Evolutionary conservation across 1,140 invertebrate genomes (phyloP), one percentile per base, ranked within the genome.

Genomic region (Latrodectus geometricus): DNA sequence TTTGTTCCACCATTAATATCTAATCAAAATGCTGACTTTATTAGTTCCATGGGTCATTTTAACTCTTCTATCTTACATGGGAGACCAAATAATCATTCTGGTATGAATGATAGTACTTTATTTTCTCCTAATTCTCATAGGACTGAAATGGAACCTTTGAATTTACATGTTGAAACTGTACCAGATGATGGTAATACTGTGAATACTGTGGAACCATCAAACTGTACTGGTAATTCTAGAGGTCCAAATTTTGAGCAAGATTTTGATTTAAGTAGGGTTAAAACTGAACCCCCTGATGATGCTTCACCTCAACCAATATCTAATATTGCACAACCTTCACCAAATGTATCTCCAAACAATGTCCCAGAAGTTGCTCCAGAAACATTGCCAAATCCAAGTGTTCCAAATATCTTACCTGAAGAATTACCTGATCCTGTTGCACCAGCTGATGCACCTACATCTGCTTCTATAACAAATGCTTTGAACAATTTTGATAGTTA

Each of bases 401-500:
- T 77, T 23, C 49, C 61, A 5, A 49, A 69, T 79, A 65, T 35
- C n/a, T 21, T 76, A 50, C 65, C 73, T 68, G 23, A 66, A 4
- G 83, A 86, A 61, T 8, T 48, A 9, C 21, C 50, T 3, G 15
- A 8, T 70, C n/a, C 9, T 9, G 75, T 70, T 61, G 14, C 66
- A 17, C n/a, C 68, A 4, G 52, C 68, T 54, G 83, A 86, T 70
- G 76, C 56, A 61, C 50, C 74, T 21, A 86, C 77, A 56, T 21
- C 74, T 52, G 66, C 83, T 48, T 21, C 70, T 52, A 23, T 83
- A 52, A 61, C 70, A 9, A 74, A 86, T 9, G 77, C 61, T 54
- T 35, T 86, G 17, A 86, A 86, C 11, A 86, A 86, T 23, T 86
- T 86, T 72, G 83, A 86, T 21, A 86, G 75, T 61, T 86, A 76